These are phyloP conservation scores for honey bee (Apis mellifera) DNA, from an alignment of 1,140 invertebrate species.

Conservation along the genomic window DNA sequence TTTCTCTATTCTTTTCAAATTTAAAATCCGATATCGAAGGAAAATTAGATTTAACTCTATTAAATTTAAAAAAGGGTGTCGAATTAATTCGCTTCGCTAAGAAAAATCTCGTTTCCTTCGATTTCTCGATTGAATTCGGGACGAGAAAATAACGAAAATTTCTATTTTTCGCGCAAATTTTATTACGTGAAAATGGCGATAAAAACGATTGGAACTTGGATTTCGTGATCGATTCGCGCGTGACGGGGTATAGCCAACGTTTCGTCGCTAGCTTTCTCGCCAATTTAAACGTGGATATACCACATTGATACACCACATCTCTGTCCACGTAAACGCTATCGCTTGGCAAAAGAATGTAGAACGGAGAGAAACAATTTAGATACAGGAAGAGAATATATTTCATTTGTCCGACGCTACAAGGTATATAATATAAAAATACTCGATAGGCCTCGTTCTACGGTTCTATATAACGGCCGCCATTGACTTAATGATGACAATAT, in stretches of 20 bases:
- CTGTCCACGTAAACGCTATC: background rate
- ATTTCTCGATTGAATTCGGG: too few species aligned
- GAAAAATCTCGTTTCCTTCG: background rate
- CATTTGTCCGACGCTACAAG: background rate
- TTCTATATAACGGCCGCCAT: slow-evolving; percentile 19
- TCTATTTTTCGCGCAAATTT: background rate
- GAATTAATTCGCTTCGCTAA: too few species aligned
- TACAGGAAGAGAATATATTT: slow-evolving; percentile 11
- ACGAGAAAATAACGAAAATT: slow-evolving; percentile 11
- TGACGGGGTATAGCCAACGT: background rate
- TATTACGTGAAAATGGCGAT: background rate
- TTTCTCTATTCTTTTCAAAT: too few species aligned
- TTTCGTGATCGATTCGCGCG: background rate
- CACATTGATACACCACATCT: background rate
- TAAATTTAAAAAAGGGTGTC: too few species aligned
- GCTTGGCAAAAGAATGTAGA: background rate
- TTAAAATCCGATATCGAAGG: too few species aligned
- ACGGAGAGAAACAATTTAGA: background rate
- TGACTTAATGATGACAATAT: slow-evolving; percentile 75
- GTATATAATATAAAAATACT: slow-evolving; percentile 16
- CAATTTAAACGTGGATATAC: background rate
- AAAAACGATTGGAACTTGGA: background rate
- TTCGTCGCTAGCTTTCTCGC: slow-evolving; percentile 11
- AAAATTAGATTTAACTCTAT: too few species aligned
- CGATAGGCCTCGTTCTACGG: slow-evolving; percentile 17